phyloP scores from a whole-genome alignment of 2,113 vertebrate species.

The Theristicus caerulescens region DNA sequence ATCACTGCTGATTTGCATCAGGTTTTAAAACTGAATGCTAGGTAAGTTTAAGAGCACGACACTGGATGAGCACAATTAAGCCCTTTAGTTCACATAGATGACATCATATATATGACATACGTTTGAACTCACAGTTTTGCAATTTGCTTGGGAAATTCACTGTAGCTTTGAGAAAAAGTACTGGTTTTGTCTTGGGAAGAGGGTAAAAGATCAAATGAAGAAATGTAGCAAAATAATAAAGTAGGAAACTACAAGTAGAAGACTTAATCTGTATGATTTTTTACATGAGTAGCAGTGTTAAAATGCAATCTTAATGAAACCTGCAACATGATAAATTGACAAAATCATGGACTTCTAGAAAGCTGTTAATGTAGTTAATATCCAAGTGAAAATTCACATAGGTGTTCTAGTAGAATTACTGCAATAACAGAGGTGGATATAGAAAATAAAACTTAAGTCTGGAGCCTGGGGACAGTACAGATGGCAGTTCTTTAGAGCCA shows the following conservation, averaged over 20 bases:
- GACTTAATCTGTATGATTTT: neutral
- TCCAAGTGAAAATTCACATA: neutral
- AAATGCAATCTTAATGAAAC: neutral
- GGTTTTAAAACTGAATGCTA: neutral
- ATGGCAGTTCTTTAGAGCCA: neutral
- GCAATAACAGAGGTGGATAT: neutral
- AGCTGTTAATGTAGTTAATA: neutral
- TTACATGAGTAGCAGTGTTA: neutral
- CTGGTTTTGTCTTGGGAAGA: neutral
- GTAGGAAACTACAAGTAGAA: neutral
- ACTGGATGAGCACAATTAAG: neutral
- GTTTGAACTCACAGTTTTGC: neutral
- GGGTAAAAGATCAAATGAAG: neutral
- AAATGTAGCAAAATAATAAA: neutral
- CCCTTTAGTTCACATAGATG: neutral
- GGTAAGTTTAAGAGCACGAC: neutral
- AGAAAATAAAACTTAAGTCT: neutral
- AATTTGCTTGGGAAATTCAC: neutral
- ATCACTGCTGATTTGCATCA: neutral
- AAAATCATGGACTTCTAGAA: neutral
- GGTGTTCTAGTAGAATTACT: too few species aligned
- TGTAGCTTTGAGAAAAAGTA: neutral
- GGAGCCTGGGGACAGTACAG: neutral
- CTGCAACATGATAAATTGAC: neutral
- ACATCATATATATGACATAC: fast-evolving